Evolutionary conservation across 1,140 invertebrate species (phyloP), one percentile per base, ranked within the genome.

Genomic region (Meloidogyne exigua): DNA sequence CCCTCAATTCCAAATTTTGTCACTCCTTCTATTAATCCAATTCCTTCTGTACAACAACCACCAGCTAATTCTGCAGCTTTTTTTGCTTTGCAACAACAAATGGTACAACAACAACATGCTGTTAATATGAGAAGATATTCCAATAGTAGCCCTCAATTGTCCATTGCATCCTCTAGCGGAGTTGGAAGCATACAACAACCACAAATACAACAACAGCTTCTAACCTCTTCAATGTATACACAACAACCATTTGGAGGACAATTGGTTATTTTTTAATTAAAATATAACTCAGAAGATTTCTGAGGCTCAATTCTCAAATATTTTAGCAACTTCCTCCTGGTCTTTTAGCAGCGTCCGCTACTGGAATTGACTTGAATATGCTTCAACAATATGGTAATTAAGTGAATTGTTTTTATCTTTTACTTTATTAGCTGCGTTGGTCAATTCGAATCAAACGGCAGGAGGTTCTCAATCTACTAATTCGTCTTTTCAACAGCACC

Each of bases 331-430:
- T 71, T 44, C 18, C 69, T 9, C 69, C 39, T 15, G 69, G 69
- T 0, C 28, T 71, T 9, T 44, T 71, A 11, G 36, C 69, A 42
- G 68, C 68, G 7, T 32, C 28, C 9, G 69, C 69, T 26, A n/a
- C 68, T 12, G 69, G 62, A 26, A 57, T 71, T 71, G 69, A 71
- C 11, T 32, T 71, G n/a, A 71, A 71, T 44, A 32, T 62, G 15
- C 32, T 71, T 15, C 69, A 71, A 62, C 69, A 71, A 57, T 71
- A 71, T 44, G 39, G 69, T 42, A n/a, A 21, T 44, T 71, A 25
- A 69, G 25, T 21, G 25, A 4, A 28, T 69, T 23, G 18, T 36
- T 25, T 32, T n/a, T 18, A 21, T 9, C 44, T n/a, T 44, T 15
- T 36, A n/a, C 21, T 71, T 44, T 62, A n/a, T 71, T 44, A 71